Base-by-base conservation (phyloP, 2,113 vertebrate species). In the Piprites chloris region DNA sequence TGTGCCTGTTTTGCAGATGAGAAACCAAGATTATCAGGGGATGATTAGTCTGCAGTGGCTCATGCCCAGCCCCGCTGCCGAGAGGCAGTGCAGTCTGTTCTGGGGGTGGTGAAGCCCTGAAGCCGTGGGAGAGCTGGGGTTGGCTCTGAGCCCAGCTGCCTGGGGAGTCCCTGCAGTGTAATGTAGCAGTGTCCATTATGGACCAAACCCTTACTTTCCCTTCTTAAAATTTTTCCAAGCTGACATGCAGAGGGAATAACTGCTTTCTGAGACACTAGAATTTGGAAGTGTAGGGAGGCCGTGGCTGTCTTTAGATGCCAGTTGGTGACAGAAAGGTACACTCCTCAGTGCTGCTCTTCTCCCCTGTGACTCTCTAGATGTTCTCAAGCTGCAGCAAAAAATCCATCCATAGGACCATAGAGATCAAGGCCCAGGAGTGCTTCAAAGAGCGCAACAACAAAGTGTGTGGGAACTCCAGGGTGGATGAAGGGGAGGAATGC, bases 311-410 rank as follows among this genome's bases (percentile, higher is more conserved):
- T n/a, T 26, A 47, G 39, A 12, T 67, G 53, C 32, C 24, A 5
- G 15, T 44, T 76, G 23, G 42, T 85, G 73, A 56, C 32, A 74
- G 76, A 68, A 78, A 21, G 50, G 49, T 72, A 23, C 12, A 1
- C 19, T 56, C n/a, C 30, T 94, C 73, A 94, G 76, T 53, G 56
- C 79, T 93, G 72, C 44, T 93, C 14, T 96, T 81, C 66, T 61
- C 41, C 32, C 32, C 55, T 3, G 1, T 72, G 68, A 47, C 47
- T 95, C 65, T 84, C 66, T 4, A 99, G 99, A 98, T 98, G 97
- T 99, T 99, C 95, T 99, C 99, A 63, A 99, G 97, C 96, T 99
- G 99, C 98, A 99, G 99, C 96, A 99, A 99, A 96, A 98, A 97
- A 88, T 99, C 99, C 22, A 98, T 99, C 37, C 98, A 98, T 66